These are phyloP conservation scores for Argyrosomus regius DNA, from an alignment of 2,797 vertebrate species.

Conservation along the genomic window DNA sequence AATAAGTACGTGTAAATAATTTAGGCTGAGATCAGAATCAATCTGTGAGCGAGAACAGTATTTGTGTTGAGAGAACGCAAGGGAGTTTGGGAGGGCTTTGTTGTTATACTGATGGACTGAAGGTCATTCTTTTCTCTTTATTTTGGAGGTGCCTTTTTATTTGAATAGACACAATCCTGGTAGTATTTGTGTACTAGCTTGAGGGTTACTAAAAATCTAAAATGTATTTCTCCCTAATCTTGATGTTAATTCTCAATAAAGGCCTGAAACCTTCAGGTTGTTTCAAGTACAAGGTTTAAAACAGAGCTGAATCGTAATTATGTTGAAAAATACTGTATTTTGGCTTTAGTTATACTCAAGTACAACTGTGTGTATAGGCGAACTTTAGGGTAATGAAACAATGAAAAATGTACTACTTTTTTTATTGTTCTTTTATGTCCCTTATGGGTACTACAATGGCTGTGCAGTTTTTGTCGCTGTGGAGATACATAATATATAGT, in stretches of 20 bases:
- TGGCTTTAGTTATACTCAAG: too few species aligned
- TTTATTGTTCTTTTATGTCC: slow-evolving; percentile 7
- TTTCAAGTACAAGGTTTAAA: not conserved
- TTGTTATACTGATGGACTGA: not conserved
- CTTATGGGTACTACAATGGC: not conserved
- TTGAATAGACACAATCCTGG: not conserved
- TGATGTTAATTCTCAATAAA: not conserved
- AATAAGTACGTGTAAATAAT: not conserved
- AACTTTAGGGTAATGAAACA: not conserved
- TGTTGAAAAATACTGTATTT: not conserved
- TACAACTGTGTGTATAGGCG: not conserved
- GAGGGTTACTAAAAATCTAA: not conserved
- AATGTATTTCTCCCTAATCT: not conserved
- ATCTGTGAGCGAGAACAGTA: not conserved
- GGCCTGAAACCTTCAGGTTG: not conserved
- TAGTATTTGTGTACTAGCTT: not conserved
- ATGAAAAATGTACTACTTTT: not conserved
- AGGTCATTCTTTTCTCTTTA: not conserved
- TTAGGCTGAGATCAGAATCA: not conserved
- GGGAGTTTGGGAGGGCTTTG: not conserved
- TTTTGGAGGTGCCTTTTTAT: not conserved
- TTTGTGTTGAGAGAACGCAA: not conserved
- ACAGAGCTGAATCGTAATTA: not conserved
- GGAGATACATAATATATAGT: slow-evolving; percentile 34
- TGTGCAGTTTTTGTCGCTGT: slow-evolving; percentile 18